Percentiles rank a stretch among this genome's conserved stretches.
Conservation (phyloP, 2,113 vertebrate species). For the Plotosus lineatus region DNA sequence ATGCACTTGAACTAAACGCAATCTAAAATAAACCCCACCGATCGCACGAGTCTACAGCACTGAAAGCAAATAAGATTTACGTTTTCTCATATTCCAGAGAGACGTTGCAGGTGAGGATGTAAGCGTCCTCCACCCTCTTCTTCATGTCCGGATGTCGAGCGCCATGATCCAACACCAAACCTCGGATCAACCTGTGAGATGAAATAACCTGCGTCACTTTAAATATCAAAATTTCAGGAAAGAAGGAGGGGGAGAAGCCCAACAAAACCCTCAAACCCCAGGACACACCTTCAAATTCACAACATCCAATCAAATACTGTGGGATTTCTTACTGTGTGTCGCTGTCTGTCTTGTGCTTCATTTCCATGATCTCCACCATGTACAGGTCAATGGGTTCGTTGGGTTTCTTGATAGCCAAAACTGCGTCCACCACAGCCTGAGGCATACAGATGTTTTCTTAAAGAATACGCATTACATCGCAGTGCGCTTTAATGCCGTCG, state of each 20-base stretch:
- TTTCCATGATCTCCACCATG: constrained; percentile 99
- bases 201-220: background rate
- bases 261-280: background rate
- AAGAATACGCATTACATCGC: background rate
- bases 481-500: no score
- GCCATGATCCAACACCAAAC: constrained; percentile 94
- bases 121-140: constrained; percentile 93
- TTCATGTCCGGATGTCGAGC: constrained; percentile 98
- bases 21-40: background rate
- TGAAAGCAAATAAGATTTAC: constrained; percentile 59
- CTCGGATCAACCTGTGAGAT: constrained; percentile 75
- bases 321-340: constrained; percentile 84
- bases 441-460: background rate
- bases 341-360: constrained; percentile 96
- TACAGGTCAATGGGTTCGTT: constrained; percentile 90
- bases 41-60: background rate
- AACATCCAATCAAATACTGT: background rate
- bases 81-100: constrained; percentile 98
- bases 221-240: background rate
- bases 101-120: constrained; percentile 90
- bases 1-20: no score
- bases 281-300: background rate
- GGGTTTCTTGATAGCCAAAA: constrained; percentile 84
- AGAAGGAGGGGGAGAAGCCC: background rate
- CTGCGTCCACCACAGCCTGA: constrained; percentile 94